A percentile compares a stretch with the other conserved stretches of the same genome.
Evolutionary conservation across 2,888 invertebrate genomes (phyloP).

Genomic region (Apantesis nais): DNA sequence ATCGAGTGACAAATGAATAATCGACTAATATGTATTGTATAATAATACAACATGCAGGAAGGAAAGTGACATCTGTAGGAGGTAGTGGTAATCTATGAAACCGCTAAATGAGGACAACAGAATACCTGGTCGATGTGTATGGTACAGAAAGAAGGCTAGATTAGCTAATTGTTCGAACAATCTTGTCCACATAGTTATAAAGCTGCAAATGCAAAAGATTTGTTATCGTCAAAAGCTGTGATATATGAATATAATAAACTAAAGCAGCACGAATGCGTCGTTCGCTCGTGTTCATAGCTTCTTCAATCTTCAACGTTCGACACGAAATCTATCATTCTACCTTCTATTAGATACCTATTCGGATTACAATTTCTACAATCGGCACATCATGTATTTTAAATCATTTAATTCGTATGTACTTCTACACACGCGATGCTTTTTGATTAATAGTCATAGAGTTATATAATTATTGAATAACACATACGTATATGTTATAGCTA

Average conservation of each 20-base stretch:
- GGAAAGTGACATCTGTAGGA: slow-evolving; percentile 25
- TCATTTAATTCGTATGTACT: slow-evolving; percentile 36
- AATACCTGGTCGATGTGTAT: slow-evolving; percentile 20
- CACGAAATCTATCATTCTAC: slow-evolving; percentile 57
- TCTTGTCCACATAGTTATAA: slow-evolving; percentile 75
- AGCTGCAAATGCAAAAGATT: slow-evolving; percentile 85
- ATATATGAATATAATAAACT: slow-evolving; percentile 81
- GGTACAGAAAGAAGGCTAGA: slow-evolving; percentile 40
- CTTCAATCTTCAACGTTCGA: slow-evolving; percentile 57
- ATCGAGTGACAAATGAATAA: background rate
- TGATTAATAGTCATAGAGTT: slow-evolving; percentile 29
- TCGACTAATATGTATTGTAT: slow-evolving; percentile 1
- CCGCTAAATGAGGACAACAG: slow-evolving; percentile 9
- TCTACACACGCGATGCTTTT: slow-evolving; percentile 49
- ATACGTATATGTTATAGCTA: slow-evolving; percentile 25
- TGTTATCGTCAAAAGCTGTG: slow-evolving; percentile 86
- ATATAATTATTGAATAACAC: slow-evolving; percentile 5
- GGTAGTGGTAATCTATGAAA: background rate
- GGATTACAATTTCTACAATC: slow-evolving; percentile 61
- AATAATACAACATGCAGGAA: slow-evolving; percentile 25
- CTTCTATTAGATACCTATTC: slow-evolving; percentile 58
- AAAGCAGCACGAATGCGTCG: slow-evolving; percentile 71
- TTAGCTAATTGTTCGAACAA: slow-evolving; percentile 79
- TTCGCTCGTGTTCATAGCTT: slow-evolving; percentile 72
- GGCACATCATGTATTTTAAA: slow-evolving; percentile 82